phyloP scores from a whole-genome alignment of 2,888 invertebrate genomes.

The Phoenoteleia sp. region DNA sequence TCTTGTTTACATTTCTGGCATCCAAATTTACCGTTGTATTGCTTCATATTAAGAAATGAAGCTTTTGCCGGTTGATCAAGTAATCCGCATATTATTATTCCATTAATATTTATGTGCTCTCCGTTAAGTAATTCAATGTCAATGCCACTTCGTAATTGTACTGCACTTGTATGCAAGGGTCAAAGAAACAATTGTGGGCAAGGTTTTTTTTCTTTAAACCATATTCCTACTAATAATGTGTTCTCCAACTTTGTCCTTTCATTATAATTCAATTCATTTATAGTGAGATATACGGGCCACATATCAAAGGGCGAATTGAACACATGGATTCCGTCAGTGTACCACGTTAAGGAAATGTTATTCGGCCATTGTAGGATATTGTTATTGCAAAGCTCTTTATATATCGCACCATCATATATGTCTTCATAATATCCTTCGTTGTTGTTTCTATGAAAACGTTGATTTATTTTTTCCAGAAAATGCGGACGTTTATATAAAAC shows the following conservation, averaged over 20 bases:
- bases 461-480: background rate
- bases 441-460: background rate
- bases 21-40: no score
- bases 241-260: constrained; percentile 64
- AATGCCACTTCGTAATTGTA: constrained; percentile 4
- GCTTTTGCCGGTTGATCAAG: constrained; percentile 63
- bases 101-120: constrained; percentile 4
- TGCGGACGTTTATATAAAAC: background rate
- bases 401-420: background rate
- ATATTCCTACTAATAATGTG: constrained; percentile 68
- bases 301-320: constrained; percentile 47
- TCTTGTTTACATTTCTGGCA: constrained; percentile 55
- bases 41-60: no score
- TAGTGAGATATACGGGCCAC: constrained; percentile 71
- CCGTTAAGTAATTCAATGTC: constrained; percentile 10
- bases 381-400: background rate
- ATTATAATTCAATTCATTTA: constrained; percentile 71
- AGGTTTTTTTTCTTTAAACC: constrained; percentile 65
- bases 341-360: background rate
- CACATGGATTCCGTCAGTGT: no score
- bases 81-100: constrained; percentile 52
- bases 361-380: background rate
- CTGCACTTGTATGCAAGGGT: constrained; percentile 3
- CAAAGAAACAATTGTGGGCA: constrained; percentile 23
- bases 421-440: background rate